phyloP scores from a whole-genome alignment of 1,140 invertebrate species.

The Scaptomyza montana region DNA sequence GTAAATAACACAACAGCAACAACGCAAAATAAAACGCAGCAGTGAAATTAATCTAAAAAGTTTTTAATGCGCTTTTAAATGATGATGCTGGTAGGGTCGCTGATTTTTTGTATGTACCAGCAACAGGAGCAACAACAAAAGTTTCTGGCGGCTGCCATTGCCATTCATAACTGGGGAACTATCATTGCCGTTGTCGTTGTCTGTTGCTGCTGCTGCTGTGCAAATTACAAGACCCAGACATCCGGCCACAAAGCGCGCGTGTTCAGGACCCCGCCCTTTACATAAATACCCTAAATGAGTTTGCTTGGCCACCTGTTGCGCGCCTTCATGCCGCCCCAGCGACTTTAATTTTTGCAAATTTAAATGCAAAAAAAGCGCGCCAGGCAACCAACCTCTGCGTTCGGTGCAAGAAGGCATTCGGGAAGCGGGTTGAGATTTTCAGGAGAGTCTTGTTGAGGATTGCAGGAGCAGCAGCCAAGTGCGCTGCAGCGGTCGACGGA shows the following conservation, averaged over 20 bases:
- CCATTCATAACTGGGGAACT: constrained; percentile 73
- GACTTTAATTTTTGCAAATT: constrained; percentile 80
- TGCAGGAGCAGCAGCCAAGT: constrained; percentile 33
- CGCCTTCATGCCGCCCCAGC: constrained; percentile 10
- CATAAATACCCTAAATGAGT: constrained; percentile 58
- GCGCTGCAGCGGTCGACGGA: constrained; percentile 49
- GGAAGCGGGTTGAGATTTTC: not conserved
- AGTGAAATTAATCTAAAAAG: constrained; percentile 83
- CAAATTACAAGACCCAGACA: constrained; percentile 77
- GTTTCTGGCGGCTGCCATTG: constrained; percentile 52
- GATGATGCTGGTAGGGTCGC: constrained; percentile 64
- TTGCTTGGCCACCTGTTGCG: constrained; percentile 76
- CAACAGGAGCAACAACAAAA: constrained; percentile 21
- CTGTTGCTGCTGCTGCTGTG: constrained; percentile 36
- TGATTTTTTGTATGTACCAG: constrained; percentile 39
- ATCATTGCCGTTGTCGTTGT: constrained; percentile 75
- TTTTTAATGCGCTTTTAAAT: constrained; percentile 84
- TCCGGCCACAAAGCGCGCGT: constrained; percentile 60
- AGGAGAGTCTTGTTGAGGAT: not conserved
- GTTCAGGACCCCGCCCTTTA: constrained; percentile 25
- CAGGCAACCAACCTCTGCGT: constrained; percentile 5
- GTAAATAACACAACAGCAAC: constrained; percentile 50
- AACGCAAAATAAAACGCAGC: constrained; percentile 57
- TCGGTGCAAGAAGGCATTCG: not conserved
- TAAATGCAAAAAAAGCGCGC: constrained; percentile 52